A percentile compares a stretch with the other conserved stretches of the same genome.
phyloP scores from a whole-genome alignment of 2,888 invertebrate species.

The Notodonta ziczac region DNA sequence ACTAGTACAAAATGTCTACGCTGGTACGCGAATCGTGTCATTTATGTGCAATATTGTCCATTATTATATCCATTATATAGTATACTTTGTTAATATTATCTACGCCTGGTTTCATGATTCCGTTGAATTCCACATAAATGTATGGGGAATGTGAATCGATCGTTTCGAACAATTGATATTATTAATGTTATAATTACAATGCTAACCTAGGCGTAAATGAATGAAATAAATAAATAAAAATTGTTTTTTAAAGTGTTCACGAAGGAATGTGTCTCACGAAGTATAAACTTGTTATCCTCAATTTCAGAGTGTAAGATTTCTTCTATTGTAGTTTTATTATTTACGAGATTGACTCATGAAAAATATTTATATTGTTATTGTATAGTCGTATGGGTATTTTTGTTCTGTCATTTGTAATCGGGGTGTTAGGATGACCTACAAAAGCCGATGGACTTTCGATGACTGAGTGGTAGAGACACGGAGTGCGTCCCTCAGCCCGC shows the following conservation, averaged over 20 bases:
- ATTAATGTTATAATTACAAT: slow-evolving; percentile 64
- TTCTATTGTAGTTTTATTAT: slow-evolving; percentile 75
- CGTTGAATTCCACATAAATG: slow-evolving; percentile 40
- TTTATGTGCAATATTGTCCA: slow-evolving; percentile 55
- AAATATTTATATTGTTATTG: slow-evolving; percentile 79
- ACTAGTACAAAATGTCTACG: slow-evolving; percentile 67
- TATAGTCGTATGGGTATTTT: slow-evolving; percentile 75
- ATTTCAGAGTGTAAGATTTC: slow-evolving; percentile 76
- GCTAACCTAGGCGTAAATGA: slow-evolving; percentile 59
- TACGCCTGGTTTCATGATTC: slow-evolving; percentile 48
- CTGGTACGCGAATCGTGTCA: slow-evolving; percentile 49
- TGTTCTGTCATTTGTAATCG: slow-evolving; percentile 73
- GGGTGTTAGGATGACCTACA: slow-evolving; percentile 72
- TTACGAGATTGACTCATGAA: slow-evolving; percentile 71
- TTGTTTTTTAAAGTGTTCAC: slow-evolving; percentile 58
- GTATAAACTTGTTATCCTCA: slow-evolving; percentile 68
- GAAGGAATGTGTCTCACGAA: slow-evolving; percentile 57
- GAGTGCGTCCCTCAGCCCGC: slow-evolving; percentile 63
- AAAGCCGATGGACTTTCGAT: slow-evolving; percentile 83
- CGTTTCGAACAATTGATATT: slow-evolving; percentile 63
- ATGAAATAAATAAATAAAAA: slow-evolving; percentile 41
- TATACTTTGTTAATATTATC: slow-evolving; percentile 40
- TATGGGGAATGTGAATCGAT: slow-evolving; percentile 44
- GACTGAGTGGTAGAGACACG: slow-evolving; percentile 69
- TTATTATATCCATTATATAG: slow-evolving; percentile 30